These are phyloP conservation scores for Megatriorchis doriae DNA, from an alignment of 2,113 vertebrate genomes.

Conservation along the genomic window DNA sequence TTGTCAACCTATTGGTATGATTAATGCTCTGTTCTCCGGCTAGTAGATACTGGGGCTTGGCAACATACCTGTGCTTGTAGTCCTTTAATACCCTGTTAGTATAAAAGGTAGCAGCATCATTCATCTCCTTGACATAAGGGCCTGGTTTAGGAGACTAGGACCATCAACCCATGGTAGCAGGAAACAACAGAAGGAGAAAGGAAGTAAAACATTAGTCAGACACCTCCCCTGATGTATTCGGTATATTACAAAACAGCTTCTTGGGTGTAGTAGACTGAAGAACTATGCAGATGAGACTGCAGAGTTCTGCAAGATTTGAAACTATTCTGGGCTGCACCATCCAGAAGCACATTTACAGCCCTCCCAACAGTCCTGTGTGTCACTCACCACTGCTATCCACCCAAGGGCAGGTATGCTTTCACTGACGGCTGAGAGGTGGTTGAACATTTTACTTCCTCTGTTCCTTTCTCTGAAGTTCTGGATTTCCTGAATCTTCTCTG, in stretches of 20 bases:
- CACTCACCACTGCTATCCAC: constrained; percentile 93
- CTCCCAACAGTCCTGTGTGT: background rate
- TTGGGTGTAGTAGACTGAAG: background rate
- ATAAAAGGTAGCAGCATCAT: constrained; percentile 96
- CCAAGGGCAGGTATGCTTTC: constrained; percentile 96
- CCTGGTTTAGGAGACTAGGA: constrained; percentile 91
- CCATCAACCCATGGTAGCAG: constrained; percentile 64
- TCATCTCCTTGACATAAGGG: constrained; percentile 99
- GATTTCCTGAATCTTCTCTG: constrained; percentile 92
- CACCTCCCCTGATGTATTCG: background rate
- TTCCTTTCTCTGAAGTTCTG: constrained; percentile 92
- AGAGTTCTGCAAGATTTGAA: background rate
- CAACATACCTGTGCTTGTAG: constrained; percentile 91
- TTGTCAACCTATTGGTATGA: background rate
- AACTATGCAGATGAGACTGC: background rate
- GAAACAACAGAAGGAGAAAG: constrained; percentile 60
- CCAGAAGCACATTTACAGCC: background rate
- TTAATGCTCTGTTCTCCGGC: background rate
- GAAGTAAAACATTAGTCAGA: constrained; percentile 58
- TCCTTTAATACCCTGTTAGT: constrained; percentile 98
- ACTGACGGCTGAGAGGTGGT: constrained; percentile 94
- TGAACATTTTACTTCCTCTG: constrained; percentile 90
- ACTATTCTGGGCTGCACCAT: background rate
- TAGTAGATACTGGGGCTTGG: background rate
- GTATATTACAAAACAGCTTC: background rate